Evolutionary conservation across 2,888 invertebrate genomes (phyloP).

Genomic region (Eumerus sabulonum): DNA sequence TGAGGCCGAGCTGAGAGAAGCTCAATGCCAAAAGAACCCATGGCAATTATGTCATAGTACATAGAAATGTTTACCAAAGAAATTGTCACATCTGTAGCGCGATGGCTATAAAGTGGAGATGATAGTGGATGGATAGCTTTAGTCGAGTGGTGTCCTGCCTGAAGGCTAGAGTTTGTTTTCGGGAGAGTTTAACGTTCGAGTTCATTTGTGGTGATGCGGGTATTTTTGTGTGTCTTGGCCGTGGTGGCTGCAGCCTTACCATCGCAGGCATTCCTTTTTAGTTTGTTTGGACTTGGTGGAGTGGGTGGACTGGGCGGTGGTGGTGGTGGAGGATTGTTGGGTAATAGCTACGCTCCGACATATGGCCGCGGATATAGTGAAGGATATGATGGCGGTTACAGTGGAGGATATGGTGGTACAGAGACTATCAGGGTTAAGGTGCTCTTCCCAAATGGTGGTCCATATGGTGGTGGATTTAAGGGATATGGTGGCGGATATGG

Average conservation of each 20-base stretch:
- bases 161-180: no score
- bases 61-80: conserved; percentile 18
- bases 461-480: conserved; percentile 19
- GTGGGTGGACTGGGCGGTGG: no score
- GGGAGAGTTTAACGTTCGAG: conserved; percentile 18
- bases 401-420: conserved; percentile 26
- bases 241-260: conserved; percentile 54
- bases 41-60: conserved; percentile 48
- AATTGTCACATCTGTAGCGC: conserved; percentile 29
- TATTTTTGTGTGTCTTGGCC: conserved; percentile 60
- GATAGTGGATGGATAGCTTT: conserved; percentile 24
- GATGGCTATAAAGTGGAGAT: conserved; percentile 49
- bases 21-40: conserved; percentile 37
- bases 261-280: conserved; percentile 57
- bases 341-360: conserved; percentile 31
- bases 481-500: conserved; percentile 10
- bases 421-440: conserved; percentile 45
- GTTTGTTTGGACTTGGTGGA: conserved; percentile 21
- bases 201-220: conserved; percentile 46
- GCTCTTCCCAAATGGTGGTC: conserved; percentile 15
- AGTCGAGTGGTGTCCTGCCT: conserved; percentile 58
- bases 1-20: conserved; percentile 23
- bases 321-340: conserved; percentile 29
- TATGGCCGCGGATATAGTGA: conserved; percentile 38
- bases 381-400: conserved; percentile 29